phyloP scores from a whole-genome alignment of 2,113 vertebrate species.

The Tenebrosternarchus preto region DNA sequence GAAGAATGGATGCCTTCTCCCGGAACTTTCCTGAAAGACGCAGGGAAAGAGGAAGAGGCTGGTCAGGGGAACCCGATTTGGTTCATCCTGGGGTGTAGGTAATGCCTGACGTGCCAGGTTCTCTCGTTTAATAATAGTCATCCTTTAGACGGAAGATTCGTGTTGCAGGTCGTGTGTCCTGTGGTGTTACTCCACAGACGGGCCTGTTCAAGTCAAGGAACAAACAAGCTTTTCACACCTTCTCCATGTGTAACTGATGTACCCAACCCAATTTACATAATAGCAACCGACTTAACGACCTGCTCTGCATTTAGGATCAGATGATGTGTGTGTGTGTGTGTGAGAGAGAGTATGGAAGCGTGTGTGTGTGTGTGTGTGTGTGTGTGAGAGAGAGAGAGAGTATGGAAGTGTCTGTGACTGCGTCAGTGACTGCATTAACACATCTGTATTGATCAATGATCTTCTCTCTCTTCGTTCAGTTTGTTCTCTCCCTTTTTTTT shows the following conservation, averaged over 20 bases:
- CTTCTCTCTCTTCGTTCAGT: not conserved
- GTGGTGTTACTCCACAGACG: not conserved
- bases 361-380: constrained; percentile 1
- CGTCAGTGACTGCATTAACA: not conserved
- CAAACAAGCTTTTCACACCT: not conserved
- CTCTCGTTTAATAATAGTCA: no score
- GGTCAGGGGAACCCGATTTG: not conserved
- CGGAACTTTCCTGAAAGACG: constrained; percentile 88
- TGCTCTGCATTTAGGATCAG: constrained; percentile 21
- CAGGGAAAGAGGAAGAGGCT: constrained; percentile 1
- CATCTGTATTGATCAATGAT: not conserved
- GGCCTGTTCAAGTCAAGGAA: not conserved
- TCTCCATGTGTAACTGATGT: not conserved
- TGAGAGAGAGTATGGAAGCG: not conserved
- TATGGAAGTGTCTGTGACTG: not conserved
- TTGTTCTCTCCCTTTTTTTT: not conserved
- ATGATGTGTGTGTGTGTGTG: not conserved
- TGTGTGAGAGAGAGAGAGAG: not conserved
- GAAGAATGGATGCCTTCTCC: constrained; percentile 96
- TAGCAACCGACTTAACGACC: not conserved
- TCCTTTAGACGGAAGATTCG: no score
- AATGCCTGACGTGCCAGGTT: no score
- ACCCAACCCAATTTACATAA: not conserved
- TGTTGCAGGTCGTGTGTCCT: not conserved
- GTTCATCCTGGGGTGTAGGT: no score